Percentiles rank a stretch among this genome's conserved stretches.
phyloP scores from a whole-genome alignment of 1,140 invertebrate species.

The Drosophila tani region DNA sequence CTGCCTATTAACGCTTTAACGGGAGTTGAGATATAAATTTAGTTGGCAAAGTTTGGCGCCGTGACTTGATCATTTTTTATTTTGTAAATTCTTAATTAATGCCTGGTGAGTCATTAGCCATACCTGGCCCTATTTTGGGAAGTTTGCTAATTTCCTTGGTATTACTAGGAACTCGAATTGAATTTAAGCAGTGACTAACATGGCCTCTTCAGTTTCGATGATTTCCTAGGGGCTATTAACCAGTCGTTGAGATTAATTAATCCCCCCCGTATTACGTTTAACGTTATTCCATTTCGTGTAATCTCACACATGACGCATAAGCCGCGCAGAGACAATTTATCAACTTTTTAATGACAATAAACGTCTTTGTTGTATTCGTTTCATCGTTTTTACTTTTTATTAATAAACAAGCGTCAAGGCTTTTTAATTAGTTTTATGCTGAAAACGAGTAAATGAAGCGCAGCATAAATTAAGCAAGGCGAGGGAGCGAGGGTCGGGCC shows the following conservation, averaged over 20 bases:
- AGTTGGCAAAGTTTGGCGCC: not conserved
- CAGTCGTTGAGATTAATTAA: slow-evolving; percentile 5
- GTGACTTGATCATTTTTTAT: not conserved
- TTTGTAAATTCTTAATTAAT: not conserved
- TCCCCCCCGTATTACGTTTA: slow-evolving; percentile 1
- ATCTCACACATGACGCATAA: slow-evolving; percentile 11
- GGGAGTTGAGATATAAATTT: slow-evolving; percentile 17
- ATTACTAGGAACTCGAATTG: not conserved
- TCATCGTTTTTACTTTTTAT: slow-evolving; percentile 10
- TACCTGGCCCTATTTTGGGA: not conserved
- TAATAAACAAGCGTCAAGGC: slow-evolving; percentile 33
- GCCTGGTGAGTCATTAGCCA: not conserved
- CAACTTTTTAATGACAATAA: slow-evolving; percentile 37
- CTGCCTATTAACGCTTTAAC: slow-evolving; percentile 31
- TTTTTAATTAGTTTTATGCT: slow-evolving; percentile 62
- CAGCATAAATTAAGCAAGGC: slow-evolving; percentile 50
- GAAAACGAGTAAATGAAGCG: slow-evolving; percentile 46
- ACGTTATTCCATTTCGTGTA: not conserved
- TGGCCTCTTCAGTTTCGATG: not conserved
- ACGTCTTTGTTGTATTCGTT: slow-evolving; percentile 18
- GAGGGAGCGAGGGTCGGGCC: slow-evolving; percentile 7
- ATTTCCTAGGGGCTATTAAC: not conserved
- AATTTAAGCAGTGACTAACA: slow-evolving; percentile 1
- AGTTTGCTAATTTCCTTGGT: not conserved
- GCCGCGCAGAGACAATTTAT: slow-evolving; percentile 29